phyloP scores from a whole-genome alignment of 2,888 invertebrate genomes.

The Bruchidius siliquastri region DNA sequence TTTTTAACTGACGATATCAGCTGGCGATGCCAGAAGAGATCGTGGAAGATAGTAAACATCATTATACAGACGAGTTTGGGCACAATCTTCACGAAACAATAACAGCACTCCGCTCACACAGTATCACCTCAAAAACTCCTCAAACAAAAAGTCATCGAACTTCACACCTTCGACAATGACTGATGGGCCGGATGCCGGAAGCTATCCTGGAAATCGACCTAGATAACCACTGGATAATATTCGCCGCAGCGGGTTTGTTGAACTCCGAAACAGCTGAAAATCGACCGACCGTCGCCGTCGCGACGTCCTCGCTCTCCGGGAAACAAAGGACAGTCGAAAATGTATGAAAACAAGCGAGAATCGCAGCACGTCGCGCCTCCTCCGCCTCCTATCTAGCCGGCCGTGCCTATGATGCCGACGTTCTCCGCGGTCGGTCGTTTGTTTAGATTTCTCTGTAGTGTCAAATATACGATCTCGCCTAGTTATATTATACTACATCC shows the following conservation, averaged over 20 bases:
- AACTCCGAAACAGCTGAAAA: constrained; percentile 23
- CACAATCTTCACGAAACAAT: not conserved
- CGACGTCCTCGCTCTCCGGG: not conserved
- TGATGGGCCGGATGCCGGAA: not conserved
- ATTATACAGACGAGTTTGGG: not conserved
- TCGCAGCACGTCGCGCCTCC: not conserved
- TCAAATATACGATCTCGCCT: constrained; percentile 15
- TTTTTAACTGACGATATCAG: constrained; percentile 5
- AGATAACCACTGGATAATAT: not conserved
- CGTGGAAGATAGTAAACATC: constrained; percentile 1
- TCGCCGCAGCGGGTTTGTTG: not conserved
- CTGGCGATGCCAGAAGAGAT: constrained; percentile 2
- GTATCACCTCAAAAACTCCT: constrained; percentile 1
- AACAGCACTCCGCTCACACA: no score
- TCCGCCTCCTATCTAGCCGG: not conserved
- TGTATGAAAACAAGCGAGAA: not conserved
- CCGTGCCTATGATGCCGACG: not conserved
- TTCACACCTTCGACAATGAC: not conserved
- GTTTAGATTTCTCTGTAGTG: constrained; percentile 18
- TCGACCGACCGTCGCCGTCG: constrained; percentile 12
- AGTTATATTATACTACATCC: constrained; percentile 12
- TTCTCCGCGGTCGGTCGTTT: constrained; percentile 9
- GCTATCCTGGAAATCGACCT: not conserved
- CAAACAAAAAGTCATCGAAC: constrained; percentile 11
- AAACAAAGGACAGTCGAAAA: not conserved